Percentiles rank a stretch among this genome's conserved stretches.
phyloP scores from a whole-genome alignment of 23 tunicate genomes.

The Styela plicata region DNA sequence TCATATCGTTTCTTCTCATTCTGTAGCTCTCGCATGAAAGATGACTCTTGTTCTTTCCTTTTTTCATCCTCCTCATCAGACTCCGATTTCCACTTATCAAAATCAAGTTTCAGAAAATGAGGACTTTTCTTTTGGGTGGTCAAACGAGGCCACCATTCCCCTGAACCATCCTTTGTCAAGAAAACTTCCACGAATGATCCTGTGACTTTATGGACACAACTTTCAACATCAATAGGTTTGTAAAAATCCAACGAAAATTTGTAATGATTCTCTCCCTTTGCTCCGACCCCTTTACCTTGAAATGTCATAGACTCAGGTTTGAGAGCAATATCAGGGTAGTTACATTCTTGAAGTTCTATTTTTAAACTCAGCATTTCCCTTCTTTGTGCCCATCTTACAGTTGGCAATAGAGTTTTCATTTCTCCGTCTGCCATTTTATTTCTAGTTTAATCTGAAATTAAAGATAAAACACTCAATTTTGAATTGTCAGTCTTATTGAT shows the following conservation, averaged over 20 bases:
- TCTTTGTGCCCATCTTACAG: conserved; percentile 65
- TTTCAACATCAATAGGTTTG: conserved; percentile 43
- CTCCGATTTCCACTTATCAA: conserved; percentile 82
- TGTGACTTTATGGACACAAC: conserved; percentile 50
- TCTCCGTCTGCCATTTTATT: conserved; percentile 3
- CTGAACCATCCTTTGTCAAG: conserved; percentile 52
- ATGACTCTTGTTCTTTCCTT: conserved; percentile 1
- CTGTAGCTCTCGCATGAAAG: not conserved
- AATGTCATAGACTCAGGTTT: conserved; percentile 16
- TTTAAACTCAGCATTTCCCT: conserved; percentile 56
- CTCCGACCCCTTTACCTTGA: conserved; percentile 50
- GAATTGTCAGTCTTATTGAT: no score
- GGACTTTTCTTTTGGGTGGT: conserved; percentile 61
- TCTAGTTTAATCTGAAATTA: no score
- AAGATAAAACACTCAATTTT: no score
- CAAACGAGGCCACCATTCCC: conserved; percentile 84
- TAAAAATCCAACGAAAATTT: conserved; percentile 55
- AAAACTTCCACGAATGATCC: conserved; percentile 42
- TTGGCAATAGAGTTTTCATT: conserved; percentile 7
- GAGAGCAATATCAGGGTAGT: conserved; percentile 25
- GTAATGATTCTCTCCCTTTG: conserved; percentile 55
- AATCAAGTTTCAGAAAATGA: conserved; percentile 85
- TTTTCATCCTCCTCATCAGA: conserved; percentile 57
- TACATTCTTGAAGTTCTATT: conserved; percentile 36
- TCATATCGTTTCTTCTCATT: not conserved